phyloP scores from a whole-genome alignment of 2,888 invertebrate genomes.

The Hirtodrosophila alboralis region DNA sequence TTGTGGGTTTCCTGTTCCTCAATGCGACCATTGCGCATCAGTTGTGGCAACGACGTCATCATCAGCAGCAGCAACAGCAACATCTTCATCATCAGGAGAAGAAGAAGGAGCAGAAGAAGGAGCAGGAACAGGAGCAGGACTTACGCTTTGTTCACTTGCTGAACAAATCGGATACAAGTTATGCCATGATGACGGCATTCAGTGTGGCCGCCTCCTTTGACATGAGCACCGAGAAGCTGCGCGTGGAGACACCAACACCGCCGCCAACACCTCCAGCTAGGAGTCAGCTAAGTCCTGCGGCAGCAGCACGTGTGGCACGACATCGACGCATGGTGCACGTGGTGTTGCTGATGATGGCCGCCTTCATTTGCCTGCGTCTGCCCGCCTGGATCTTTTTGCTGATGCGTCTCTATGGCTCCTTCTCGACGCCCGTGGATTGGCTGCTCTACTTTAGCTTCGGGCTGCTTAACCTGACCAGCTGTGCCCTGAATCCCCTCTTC shows the following conservation, averaged over 20 bases:
- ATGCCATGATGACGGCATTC: constrained; percentile 57
- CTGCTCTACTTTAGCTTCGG: constrained; percentile 85
- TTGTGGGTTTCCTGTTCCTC: constrained; percentile 85
- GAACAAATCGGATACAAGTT: constrained; percentile 35
- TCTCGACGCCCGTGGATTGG: constrained; percentile 82
- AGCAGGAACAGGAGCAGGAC: neutral
- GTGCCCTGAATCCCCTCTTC: constrained; percentile 86
- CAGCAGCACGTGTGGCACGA: constrained; percentile 79
- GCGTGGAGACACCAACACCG: neutral
- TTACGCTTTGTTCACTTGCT: constrained; percentile 32
- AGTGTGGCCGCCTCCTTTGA: constrained; percentile 50
- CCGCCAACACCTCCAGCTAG: neutral
- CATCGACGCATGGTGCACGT: constrained; percentile 86
- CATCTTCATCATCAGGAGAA: constrained; percentile 14
- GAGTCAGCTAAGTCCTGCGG: constrained; percentile 43
- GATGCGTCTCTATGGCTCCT: constrained; percentile 83
- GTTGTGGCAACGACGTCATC: constrained; percentile 84
- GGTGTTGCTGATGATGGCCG: constrained; percentile 85
- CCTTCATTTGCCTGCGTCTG: constrained; percentile 85
- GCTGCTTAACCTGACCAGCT: constrained; percentile 85
- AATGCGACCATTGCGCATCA: constrained; percentile 85
- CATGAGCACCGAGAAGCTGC: constrained; percentile 4
- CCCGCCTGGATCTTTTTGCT: constrained; percentile 86
- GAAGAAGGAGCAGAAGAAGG: neutral
- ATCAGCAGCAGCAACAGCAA: constrained; percentile 43